Conservation (phyloP, 2,113 vertebrate genomes). For the Aegotheles bennettii region DNA sequence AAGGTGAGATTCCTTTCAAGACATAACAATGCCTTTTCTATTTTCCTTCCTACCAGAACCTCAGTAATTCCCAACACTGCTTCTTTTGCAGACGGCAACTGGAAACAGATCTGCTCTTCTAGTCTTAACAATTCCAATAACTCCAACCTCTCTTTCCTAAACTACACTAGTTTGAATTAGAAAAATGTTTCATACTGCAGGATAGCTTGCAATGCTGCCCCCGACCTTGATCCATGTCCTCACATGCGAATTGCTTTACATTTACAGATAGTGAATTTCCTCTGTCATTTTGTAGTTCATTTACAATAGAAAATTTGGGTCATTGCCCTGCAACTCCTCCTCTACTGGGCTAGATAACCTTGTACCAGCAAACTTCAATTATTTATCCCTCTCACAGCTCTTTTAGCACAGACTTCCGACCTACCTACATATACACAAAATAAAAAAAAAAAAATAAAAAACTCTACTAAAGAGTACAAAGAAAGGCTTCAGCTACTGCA, state of each 20-base stretch:
- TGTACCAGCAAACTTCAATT: background rate
- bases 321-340: background rate
- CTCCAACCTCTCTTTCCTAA: background rate
- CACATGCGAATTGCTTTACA: accelerated
- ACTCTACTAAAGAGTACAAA: too few species aligned
- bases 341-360: background rate
- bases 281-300: background rate
- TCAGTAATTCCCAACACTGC: background rate
- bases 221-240: background rate
- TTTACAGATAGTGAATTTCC: background rate
- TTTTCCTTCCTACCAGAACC: background rate
- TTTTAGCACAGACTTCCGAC: background rate
- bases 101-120: background rate
- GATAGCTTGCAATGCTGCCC: background rate
- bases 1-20: background rate
- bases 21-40: background rate
- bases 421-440: background rate
- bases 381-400: background rate
- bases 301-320: background rate
- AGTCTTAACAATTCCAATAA: background rate
- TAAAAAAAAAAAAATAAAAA: background rate
- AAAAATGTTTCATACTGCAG: background rate
- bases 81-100: background rate
- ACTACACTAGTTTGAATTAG: background rate
- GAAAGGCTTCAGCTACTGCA: background rate